These are phyloP conservation scores for Romanogobio albipinnatus DNA, from an alignment of 2,113 vertebrate genomes.

Conservation along the genomic window DNA sequence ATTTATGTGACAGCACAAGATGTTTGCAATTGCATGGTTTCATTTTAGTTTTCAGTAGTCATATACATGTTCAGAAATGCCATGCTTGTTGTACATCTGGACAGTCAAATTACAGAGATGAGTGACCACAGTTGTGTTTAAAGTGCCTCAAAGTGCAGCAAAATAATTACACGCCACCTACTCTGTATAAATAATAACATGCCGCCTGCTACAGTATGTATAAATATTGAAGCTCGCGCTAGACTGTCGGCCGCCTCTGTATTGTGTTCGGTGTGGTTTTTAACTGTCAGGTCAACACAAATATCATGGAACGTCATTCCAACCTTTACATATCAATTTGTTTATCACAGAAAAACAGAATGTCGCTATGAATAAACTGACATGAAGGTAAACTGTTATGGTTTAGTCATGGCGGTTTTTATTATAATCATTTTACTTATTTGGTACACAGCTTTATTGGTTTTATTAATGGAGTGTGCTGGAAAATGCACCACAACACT, in stretches of 20 bases:
- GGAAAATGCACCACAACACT: background rate
- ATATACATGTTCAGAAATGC: background rate
- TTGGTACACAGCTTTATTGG: constrained; percentile 44
- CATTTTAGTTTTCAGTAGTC: constrained; percentile 5
- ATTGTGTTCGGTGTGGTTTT: background rate
- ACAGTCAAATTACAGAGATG: constrained; percentile 41
- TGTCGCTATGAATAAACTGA: background rate
- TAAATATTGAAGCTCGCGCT: background rate
- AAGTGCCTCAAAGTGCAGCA: constrained; percentile 13
- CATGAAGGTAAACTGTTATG: background rate
- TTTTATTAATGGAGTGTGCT: constrained; percentile 24
- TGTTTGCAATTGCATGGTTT: constrained; percentile 4
- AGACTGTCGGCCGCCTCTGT: background rate
- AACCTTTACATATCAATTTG: constrained; percentile 8
- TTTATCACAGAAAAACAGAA: background rate
- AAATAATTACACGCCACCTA: constrained; percentile 22
- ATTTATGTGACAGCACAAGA: constrained; percentile 14
- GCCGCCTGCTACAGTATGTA: background rate
- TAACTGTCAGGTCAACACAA: constrained; percentile 12
- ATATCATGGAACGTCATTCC: background rate
- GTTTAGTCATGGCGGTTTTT: background rate
- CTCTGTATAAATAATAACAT: constrained; percentile 31
- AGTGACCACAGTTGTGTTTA: constrained; percentile 14
- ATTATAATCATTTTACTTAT: background rate
- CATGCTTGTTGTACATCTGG: constrained; percentile 12